phyloP scores from a whole-genome alignment of 2,797 vertebrate species.

The Pseudochirops corinnae region DNA sequence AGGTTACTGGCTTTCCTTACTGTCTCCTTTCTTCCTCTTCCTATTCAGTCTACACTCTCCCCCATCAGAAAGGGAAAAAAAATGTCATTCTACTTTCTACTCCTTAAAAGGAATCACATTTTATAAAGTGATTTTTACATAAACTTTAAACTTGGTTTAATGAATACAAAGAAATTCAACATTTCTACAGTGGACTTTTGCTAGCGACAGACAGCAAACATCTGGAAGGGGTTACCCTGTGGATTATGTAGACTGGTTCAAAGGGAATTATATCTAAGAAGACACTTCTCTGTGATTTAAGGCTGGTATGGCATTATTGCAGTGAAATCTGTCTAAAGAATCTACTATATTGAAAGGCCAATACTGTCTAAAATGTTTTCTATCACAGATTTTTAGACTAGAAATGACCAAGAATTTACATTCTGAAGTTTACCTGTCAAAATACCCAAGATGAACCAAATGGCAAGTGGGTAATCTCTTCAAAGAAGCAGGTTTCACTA shows the following conservation, averaged over 20 bases:
- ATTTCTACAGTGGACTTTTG: slow-evolving; percentile 68
- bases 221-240: slow-evolving; percentile 66
- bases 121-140: slow-evolving; percentile 67
- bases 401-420: slow-evolving; percentile 64
- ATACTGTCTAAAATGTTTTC: slow-evolving; percentile 56
- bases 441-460: not conserved
- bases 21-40: not conserved
- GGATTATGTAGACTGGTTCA: slow-evolving; percentile 81
- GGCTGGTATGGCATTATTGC: slow-evolving; percentile 85
- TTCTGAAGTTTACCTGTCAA: slow-evolving; percentile 49
- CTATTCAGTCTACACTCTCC: not conserved
- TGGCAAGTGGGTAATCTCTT: not conserved
- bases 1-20: slow-evolving; percentile 59
- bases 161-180: slow-evolving; percentile 66
- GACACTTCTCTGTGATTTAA: slow-evolving; percentile 89
- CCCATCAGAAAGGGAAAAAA: not conserved
- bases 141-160: slow-evolving; percentile 73
- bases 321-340: slow-evolving; percentile 74
- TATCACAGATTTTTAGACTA: slow-evolving; percentile 57
- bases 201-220: slow-evolving; percentile 60
- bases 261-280: slow-evolving; percentile 83
- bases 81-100: not conserved
- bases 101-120: slow-evolving; percentile 48
- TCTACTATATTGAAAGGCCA: slow-evolving; percentile 67
- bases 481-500: slow-evolving; percentile 56